phyloP scores from a whole-genome alignment of 2,113 vertebrate species.

The Phaethon lepturus region DNA sequence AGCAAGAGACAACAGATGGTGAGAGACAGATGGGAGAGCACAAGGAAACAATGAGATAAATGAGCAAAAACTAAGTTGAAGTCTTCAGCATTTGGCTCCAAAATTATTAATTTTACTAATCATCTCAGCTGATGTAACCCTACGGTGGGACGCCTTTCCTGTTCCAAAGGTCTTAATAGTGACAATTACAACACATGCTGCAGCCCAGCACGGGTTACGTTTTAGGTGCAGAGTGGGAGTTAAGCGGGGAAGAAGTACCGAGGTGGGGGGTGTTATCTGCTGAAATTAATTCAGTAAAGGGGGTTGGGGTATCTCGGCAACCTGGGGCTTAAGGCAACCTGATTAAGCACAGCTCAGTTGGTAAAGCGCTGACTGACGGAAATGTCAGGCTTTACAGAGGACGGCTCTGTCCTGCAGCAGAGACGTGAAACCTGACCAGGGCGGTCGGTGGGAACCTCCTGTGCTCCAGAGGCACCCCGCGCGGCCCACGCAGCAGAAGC shows the following conservation, averaged over 20 bases:
- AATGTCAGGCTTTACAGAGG: rapidly evolving
- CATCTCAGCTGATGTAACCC: background rate
- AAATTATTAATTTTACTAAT: background rate
- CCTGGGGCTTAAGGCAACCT: background rate
- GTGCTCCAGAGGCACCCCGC: background rate
- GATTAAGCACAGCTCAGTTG: background rate
- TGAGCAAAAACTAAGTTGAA: slow-evolving; percentile 53
- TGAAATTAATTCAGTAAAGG: background rate
- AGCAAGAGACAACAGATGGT: slow-evolving; percentile 49
- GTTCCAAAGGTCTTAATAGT: background rate
- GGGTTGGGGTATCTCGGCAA: background rate
- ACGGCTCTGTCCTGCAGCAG: background rate
- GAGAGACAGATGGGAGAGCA: slow-evolving; percentile 37
- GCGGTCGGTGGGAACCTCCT: background rate
- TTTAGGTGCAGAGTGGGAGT: background rate
- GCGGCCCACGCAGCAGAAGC: background rate
- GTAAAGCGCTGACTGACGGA: background rate
- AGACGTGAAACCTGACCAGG: background rate
- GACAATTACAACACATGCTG: background rate
- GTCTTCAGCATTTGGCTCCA: background rate
- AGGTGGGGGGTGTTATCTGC: background rate
- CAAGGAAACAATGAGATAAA: slow-evolving; percentile 59
- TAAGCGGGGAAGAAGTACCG: background rate
- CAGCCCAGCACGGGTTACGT: background rate
- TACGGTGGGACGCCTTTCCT: background rate